Conservation (phyloP, 1,140 invertebrate genomes). For the Drosophila arawakana region DNA sequence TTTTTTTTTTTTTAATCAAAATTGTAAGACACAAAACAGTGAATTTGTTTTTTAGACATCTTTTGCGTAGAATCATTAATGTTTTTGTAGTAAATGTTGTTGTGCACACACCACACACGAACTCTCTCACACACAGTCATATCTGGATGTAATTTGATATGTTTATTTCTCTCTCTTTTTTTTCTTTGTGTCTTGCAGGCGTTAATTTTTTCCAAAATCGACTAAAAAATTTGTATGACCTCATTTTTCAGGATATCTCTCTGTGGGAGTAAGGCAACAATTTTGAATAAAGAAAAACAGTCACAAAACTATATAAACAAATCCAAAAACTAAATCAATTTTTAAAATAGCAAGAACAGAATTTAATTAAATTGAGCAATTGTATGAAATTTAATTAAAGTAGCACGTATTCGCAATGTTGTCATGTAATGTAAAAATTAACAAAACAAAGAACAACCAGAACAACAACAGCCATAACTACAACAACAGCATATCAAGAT, state of each 20-base stretch:
- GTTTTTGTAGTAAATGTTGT: slow-evolving; percentile 41
- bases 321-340: slow-evolving; percentile 1
- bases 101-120: slow-evolving; percentile 36
- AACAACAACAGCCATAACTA: slow-evolving; percentile 13
- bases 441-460: slow-evolving; percentile 31
- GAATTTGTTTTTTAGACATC: slow-evolving; percentile 1
- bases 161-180: slow-evolving; percentile 79
- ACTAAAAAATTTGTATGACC: slow-evolving; percentile 84
- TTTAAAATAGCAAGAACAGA: slow-evolving; percentile 14
- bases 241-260: slow-evolving; percentile 85
- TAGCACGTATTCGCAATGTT: slow-evolving; percentile 70
- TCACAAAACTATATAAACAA: slow-evolving; percentile 27
- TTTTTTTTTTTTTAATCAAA: slow-evolving; percentile 20
- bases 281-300: slow-evolving; percentile 45
- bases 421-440: slow-evolving; percentile 37
- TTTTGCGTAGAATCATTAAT: slow-evolving; percentile 18
- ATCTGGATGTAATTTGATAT: slow-evolving; percentile 79
- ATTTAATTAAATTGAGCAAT: slow-evolving; percentile 54
- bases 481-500: slow-evolving; percentile 21
- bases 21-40: slow-evolving; percentile 50
- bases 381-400: slow-evolving; percentile 66
- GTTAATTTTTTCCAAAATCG: slow-evolving; percentile 84
- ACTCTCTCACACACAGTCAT: slow-evolving; percentile 39
- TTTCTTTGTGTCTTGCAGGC: slow-evolving; percentile 84
- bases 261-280: slow-evolving; percentile 84